Evolutionary conservation across 1,140 invertebrate species (phyloP).

Genomic region (Polypedilum pembai): DNA sequence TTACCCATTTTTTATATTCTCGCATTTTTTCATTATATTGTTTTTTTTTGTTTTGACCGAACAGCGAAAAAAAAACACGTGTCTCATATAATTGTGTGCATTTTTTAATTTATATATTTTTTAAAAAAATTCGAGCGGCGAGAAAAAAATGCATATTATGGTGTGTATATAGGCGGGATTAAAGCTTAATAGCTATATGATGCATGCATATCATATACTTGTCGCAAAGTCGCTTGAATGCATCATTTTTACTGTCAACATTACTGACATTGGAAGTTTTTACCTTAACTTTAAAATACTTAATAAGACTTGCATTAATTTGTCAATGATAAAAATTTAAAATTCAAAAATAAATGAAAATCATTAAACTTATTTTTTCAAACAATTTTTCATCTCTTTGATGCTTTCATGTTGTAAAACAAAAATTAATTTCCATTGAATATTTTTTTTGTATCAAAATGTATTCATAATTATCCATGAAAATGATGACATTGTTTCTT

Average conservation of each 20-base stretch:
- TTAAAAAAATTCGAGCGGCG: conserved; percentile 4
- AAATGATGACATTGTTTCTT: no score
- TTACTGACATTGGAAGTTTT: neutral
- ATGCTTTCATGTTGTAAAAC: no score
- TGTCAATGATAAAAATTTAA: no score
- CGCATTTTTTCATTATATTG: neutral
- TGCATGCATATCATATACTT: conserved; percentile 4
- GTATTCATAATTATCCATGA: no score
- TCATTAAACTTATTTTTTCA: no score
- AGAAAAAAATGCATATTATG: conserved; percentile 7
- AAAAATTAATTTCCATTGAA: no score
- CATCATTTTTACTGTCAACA: neutral
- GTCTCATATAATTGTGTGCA: conserved; percentile 11
- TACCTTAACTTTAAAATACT: no score
- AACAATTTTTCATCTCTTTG: no score
- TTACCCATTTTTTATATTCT: conserved; percentile 18
- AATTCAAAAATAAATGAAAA: no score
- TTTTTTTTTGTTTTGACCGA: neutral
- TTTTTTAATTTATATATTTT: conserved; percentile 20
- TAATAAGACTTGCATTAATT: no score
- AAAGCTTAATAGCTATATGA: conserved; percentile 6
- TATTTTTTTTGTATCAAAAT: no score
- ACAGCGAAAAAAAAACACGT: neutral
- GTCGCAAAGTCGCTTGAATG: neutral
- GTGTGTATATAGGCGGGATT: conserved; percentile 4